Evolutionary conservation across 2,113 vertebrate species (phyloP), one percentile per base, ranked within the genome.

Genomic region (Xiphophorus maculatus): DNA sequence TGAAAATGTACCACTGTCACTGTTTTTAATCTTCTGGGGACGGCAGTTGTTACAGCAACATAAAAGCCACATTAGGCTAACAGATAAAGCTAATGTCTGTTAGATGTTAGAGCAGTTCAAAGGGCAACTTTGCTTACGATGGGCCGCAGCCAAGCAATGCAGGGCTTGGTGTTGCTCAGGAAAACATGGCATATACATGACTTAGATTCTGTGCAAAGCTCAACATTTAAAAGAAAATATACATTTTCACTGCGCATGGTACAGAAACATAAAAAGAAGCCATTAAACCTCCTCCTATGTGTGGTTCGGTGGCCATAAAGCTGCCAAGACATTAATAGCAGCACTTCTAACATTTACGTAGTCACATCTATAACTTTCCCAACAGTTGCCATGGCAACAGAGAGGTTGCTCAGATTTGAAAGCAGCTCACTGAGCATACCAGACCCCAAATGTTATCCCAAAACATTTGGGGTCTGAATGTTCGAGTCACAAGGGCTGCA

Each of bases 271-370:
- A 58, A 54, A 19, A 64, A 58, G 3, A 42, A 62, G 29, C 2
- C 13, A 17, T 65, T 22, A 75, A 68, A 62, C 1, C 13, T 10
- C 25, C 12, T 12, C 28, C 19, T 3, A 54, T 17, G 29, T 65
- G 22, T 62, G n/a, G 71, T 25, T 48, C 8, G 54, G 32, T 65
- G 44, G 60, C 13, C 22, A 77, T 27, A 40, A 58, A 29, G 25
- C n/a, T 64, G 32, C 29, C 69, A 67, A 33, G 69, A 73, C 60
- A 69, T 69, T 54, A 62, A 62, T 10, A 62, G 27, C 28, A 29
- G 29, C n/a, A 62, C 3, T 27, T 42, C 40, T 42, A 1, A 15
- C 40, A 42, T 42, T 42, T 42, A 42, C 14, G 3, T 42, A 42
- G 40, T 15, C 14, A 42, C 14, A 15, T 42, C 14, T 42, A 42